phyloP scores from a whole-genome alignment of 2,888 invertebrate genomes.

The Noctua janthina region DNA sequence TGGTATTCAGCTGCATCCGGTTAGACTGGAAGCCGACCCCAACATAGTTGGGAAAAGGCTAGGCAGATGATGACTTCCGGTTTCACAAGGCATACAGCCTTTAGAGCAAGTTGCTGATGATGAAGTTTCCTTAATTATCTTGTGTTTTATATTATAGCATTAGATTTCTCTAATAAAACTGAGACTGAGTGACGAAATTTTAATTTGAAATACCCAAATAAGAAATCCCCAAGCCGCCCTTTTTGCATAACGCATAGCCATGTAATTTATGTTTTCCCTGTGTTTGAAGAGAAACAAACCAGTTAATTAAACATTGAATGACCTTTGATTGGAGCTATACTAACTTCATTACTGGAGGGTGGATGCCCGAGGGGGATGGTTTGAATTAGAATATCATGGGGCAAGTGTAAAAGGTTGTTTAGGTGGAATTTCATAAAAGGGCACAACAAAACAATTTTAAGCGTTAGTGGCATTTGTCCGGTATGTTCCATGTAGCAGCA shows the following conservation, averaged over 20 bases:
- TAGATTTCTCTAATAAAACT: not conserved
- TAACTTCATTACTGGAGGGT: not conserved
- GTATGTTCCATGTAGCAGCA: not conserved
- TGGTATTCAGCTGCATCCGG: too few species aligned
- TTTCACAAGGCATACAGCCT: not conserved
- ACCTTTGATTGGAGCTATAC: constrained; percentile 12
- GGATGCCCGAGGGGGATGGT: not conserved
- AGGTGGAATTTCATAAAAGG: not conserved
- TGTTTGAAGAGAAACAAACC: not conserved
- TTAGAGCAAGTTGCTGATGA: not conserved
- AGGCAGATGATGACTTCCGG: not conserved
- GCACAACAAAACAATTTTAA: not conserved
- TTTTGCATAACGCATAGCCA: not conserved
- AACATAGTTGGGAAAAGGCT: too few species aligned
- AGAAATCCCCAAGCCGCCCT: not conserved
- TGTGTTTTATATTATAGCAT: not conserved
- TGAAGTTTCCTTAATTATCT: not conserved
- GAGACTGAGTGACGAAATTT: not conserved
- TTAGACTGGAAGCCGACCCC: too few species aligned
- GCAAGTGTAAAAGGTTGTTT: not conserved
- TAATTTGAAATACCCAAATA: not conserved
- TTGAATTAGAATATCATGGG: constrained; percentile 6
- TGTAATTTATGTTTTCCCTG: not conserved
- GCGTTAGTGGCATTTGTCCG: not conserved
- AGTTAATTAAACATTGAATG: not conserved